Evolutionary conservation across 2,888 invertebrate genomes (phyloP).

Genomic region (Camponotus fellah): DNA sequence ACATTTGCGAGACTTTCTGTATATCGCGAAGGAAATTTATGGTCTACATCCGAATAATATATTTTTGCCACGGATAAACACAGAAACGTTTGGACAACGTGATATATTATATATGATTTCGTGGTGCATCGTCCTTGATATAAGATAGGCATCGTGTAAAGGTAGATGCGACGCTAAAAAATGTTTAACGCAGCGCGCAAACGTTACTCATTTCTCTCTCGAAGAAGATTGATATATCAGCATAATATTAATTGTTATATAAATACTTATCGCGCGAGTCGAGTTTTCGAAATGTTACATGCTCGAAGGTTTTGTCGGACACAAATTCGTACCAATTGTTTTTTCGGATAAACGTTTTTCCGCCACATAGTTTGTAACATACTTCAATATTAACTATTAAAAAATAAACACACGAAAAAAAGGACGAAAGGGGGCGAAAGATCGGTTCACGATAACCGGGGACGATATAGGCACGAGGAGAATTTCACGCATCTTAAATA

Average conservation of each 20-base stretch:
- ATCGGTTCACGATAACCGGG: slow-evolving; percentile 48
- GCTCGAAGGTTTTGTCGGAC: slow-evolving; percentile 62
- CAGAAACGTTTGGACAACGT: neutral
- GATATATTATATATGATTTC: neutral
- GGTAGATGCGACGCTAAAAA: neutral
- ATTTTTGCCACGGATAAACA: neutral
- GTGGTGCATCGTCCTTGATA: slow-evolving; percentile 60
- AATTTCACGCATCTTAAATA: neutral
- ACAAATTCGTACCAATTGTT: slow-evolving; percentile 64
- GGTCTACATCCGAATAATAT: neutral
- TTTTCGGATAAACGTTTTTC: slow-evolving; percentile 73
- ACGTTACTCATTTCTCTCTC: slow-evolving; percentile 66
- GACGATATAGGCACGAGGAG: neutral
- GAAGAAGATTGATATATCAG: slow-evolving; percentile 64
- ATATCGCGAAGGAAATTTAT: neutral
- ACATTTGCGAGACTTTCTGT: neutral
- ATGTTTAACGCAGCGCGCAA: slow-evolving; percentile 12
- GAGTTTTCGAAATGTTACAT: slow-evolving; percentile 67
- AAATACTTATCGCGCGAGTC: slow-evolving; percentile 63
- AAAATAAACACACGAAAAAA: neutral
- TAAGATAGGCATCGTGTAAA: slow-evolving; percentile 42
- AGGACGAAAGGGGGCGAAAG: slow-evolving; percentile 51
- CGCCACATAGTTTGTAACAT: slow-evolving; percentile 77
- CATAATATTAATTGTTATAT: slow-evolving; percentile 72
- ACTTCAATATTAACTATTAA: slow-evolving; percentile 75